Base-by-base conservation (phyloP, 2,113 vertebrate species). In the Pomatostomus ruficeps region DNA sequence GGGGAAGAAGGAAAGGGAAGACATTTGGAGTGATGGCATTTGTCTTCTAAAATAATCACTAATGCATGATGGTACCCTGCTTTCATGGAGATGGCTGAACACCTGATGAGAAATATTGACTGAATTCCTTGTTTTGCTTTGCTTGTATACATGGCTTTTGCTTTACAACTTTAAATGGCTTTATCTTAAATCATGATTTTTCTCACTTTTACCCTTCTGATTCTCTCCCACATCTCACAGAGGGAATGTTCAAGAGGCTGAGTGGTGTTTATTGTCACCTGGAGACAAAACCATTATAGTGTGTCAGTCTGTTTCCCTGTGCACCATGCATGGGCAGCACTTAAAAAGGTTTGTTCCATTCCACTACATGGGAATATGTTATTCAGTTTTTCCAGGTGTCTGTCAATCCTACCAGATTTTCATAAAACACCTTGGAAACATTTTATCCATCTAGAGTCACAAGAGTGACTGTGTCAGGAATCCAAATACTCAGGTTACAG, bases 51-150 rank as follows among this genome's bases (percentile, higher is more conserved):
- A 66, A 4, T 18, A 35, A 16, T 40, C 2, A 1, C 19, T 48
- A n/a, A 24, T 0, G 2, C 0, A 1, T 29, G 33, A 24, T 18
- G 13, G 6, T 31, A 8, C 25, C 13, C 22, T 48, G 54, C 3
- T 71, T 49, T 46, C 38, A n/a, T 51, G 10, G 23, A 35, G 8
- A 6, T 48, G 10, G 7, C 16, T 46, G 43, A 71, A 46, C 4
- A 18, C 18, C 11, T 38, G 23, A 14, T 35, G 12, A 31, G 19
- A 48, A 78, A 13, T 5, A 11, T 4, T n/a, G 11, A 71, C 42
- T 19, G 0, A 22, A 38, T 65, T 38, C 15, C 8, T 70, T 28
- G 5, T 8, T 71, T 70, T 68, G 5, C 3, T 88, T 73, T 65
- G 14, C 20, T 48, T 73, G 8, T 33, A 51, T 28, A 23, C 4